Percentiles rank a stretch among this genome's conserved stretches.
phyloP scores from a whole-genome alignment of 2,888 invertebrate species.

The Gordius sp. region DNA sequence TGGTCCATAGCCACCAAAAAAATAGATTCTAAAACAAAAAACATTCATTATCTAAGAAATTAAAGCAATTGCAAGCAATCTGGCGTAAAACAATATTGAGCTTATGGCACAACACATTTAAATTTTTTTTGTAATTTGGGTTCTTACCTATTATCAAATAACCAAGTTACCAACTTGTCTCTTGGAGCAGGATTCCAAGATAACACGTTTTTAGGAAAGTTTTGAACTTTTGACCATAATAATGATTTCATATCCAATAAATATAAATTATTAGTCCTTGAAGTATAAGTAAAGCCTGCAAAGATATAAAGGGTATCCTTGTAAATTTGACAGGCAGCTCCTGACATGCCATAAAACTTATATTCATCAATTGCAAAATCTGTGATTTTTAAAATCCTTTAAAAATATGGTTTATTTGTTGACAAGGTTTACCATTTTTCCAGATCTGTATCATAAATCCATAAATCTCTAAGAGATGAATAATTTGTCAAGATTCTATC shows the following conservation, averaged over 20 bases:
- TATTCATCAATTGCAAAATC: not conserved
- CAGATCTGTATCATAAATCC: slow-evolving; percentile 6
- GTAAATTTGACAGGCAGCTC: not conserved
- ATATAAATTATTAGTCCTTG: not conserved
- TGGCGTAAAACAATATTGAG: not conserved
- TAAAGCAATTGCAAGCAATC: no score
- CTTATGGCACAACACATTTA: not conserved
- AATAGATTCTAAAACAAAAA: slow-evolving; percentile 1
- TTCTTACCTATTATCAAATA: not conserved
- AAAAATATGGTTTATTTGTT: not conserved
- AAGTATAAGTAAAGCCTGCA: slow-evolving; percentile 7
- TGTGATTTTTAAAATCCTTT: not conserved
- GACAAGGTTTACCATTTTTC: slow-evolving; percentile 11
- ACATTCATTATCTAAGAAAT: no score
- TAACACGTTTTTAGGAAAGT: no score
- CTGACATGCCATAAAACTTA: not conserved
- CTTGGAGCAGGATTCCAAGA: not conserved
- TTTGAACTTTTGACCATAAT: not conserved
- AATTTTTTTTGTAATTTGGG: not conserved
- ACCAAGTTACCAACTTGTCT: slow-evolving; percentile 1
- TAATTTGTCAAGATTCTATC: not conserved
- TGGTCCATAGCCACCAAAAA: slow-evolving; percentile 13
- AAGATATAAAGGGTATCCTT: slow-evolving; percentile 9
- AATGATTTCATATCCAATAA: not conserved
- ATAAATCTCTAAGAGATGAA: not conserved